Evolutionary conservation across 1,140 invertebrate genomes (phyloP), one percentile per base, ranked within the genome.

Genomic region (Papilio aristodemus): DNA sequence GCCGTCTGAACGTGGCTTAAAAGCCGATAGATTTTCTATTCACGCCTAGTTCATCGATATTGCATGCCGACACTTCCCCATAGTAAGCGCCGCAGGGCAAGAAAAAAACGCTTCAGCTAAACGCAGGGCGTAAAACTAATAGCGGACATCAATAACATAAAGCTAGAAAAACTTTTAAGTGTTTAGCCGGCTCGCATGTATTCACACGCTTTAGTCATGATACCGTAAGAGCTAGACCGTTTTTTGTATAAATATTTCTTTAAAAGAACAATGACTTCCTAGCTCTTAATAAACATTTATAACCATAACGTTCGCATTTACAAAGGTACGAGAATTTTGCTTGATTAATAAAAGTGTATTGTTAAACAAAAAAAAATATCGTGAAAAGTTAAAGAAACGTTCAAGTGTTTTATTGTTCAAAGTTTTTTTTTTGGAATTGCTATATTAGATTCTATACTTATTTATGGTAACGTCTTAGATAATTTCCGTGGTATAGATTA

Each of bases 51-150:
- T 75, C 69, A 76, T 76, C 72, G 71, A 76, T 76, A 76, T 68
- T 43, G 69, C 39, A 63, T 60, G 70, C 73, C 73, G 71, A 59
- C 70, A 62, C 68, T 72, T 72, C 73, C 66, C 66, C 59, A 71
- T 77, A 74, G 72, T 74, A 72, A 72, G 66, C 32, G 41, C 27
- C 67, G 27, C 41, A 36, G 58, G 37, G 70, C 75, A 81, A 82
- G 77, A 75, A 63, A 70, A 41, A 50, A 50, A 27, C 17, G 66
- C 67, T 54, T 67, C 62, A 67, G 69, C 43, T 69, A 22, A 50
- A 50, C 43, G 37, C 60, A 71, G 76, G 74, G 73, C 76, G 79
- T 74, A 73, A 77, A 80, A 69, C 74, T 77, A 81, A 80, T 78
- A 71, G 79, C 70, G 72, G 69, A 69, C 70, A 76, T 80, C 75